Percentiles rank a stretch among this genome's conserved stretches.
Conservation (phyloP, 2,888 invertebrate species). For the Tromatobia lineatoria region DNA sequence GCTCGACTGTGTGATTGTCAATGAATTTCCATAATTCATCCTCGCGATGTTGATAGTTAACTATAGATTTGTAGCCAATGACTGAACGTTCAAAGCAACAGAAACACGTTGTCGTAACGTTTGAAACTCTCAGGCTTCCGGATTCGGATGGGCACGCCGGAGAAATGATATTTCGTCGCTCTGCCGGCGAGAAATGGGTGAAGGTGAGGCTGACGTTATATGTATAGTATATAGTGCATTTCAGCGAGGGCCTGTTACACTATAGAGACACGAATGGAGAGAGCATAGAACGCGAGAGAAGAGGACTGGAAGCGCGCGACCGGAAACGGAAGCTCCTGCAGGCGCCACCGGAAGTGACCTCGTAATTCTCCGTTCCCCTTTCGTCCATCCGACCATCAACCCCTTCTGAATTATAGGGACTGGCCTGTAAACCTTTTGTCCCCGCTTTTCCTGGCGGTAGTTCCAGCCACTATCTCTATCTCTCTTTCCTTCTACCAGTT, state of each 20-base stretch:
- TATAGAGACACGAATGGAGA: constrained; percentile 69
- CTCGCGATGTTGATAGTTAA: not conserved
- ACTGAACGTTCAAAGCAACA: not conserved
- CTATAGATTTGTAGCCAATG: not conserved
- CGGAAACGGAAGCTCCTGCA: constrained; percentile 85
- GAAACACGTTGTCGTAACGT: not conserved
- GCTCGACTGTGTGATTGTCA: no score
- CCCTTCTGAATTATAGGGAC: constrained; percentile 83
- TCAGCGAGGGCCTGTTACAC: constrained; percentile 53
- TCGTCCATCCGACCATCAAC: constrained; percentile 70
- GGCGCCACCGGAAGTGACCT: constrained; percentile 85
- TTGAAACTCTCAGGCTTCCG: constrained; percentile 11
- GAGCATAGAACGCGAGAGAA: constrained; percentile 59
- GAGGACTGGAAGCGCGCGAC: constrained; percentile 76
- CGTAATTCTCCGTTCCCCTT: constrained; percentile 84
- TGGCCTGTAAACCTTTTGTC: constrained; percentile 84
- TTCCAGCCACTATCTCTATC: constrained; percentile 56
- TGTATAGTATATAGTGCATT: constrained; percentile 33
- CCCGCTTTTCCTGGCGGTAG: constrained; percentile 82
- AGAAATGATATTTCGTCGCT: constrained; percentile 52
- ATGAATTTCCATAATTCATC: no score
- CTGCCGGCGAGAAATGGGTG: constrained; percentile 30
- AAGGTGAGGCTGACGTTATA: constrained; percentile 19
- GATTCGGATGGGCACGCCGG: constrained; percentile 29
- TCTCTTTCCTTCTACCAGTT: constrained; percentile 34